Evolutionary conservation across 2,113 vertebrate genomes (phyloP).

Genomic region (Pagrus major): DNA sequence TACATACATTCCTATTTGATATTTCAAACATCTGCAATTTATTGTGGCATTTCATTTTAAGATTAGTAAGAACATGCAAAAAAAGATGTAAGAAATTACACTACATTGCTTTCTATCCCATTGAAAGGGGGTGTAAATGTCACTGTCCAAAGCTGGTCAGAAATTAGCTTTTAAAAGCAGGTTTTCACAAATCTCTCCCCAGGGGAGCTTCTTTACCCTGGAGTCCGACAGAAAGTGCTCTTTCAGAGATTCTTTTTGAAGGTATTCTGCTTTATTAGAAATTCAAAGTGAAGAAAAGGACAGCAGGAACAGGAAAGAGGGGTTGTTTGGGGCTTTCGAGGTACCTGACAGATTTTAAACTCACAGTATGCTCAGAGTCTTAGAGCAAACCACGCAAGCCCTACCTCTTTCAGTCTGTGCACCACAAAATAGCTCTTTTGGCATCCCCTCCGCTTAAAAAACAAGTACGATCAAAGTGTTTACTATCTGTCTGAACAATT

Average conservation of each 20-base stretch:
- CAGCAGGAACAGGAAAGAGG: background rate
- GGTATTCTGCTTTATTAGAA: background rate
- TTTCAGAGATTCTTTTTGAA: background rate
- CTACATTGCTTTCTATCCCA: background rate
- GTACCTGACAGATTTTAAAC: background rate
- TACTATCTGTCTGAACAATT: constrained; percentile 1
- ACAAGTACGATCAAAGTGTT: background rate
- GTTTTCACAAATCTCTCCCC: constrained; percentile 3
- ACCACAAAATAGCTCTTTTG: background rate
- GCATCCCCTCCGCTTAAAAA: background rate
- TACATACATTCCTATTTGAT: background rate
- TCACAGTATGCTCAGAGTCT: background rate
- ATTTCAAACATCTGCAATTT: background rate
- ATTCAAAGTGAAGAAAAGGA: constrained; percentile 5
- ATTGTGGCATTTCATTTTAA: constrained; percentile 10
- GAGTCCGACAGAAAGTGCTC: background rate
- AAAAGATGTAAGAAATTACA: background rate
- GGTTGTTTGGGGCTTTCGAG: background rate
- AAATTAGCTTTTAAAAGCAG: background rate
- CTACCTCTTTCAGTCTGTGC: background rate
- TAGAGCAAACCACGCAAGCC: background rate
- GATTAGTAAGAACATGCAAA: background rate
- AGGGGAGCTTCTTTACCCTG: background rate
- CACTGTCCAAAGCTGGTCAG: background rate
- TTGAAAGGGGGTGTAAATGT: constrained; percentile 31